phyloP scores from a whole-genome alignment of 2,888 invertebrate genomes.

The Lamellibrachia satsuma region DNA sequence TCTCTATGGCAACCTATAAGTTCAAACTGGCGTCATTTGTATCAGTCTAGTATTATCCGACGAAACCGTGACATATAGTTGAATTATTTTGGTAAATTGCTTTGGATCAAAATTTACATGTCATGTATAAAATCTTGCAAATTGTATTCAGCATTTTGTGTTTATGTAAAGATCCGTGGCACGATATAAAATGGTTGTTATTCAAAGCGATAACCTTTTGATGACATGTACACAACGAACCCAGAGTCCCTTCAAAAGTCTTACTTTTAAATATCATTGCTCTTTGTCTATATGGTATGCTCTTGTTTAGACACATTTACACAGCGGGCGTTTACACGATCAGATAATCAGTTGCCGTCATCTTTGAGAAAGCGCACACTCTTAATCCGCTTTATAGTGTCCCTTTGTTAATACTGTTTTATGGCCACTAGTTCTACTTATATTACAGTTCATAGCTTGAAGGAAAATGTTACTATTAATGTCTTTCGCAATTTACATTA shows the following conservation, averaged over 20 bases:
- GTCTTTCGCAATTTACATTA: not conserved
- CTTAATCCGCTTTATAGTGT: not conserved
- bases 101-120: not conserved
- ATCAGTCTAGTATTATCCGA: not conserved
- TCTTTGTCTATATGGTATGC: not conserved
- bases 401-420: not conserved
- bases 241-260: not conserved
- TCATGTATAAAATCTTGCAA: not conserved
- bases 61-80: not conserved
- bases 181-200: too few species aligned
- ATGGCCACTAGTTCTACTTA: not conserved
- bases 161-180: too few species aligned
- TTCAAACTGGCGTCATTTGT: not conserved
- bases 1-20: not conserved
- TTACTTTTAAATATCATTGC: not conserved
- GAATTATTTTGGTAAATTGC: not conserved
- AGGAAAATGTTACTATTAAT: not conserved
- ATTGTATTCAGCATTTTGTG: not conserved
- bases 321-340: not conserved
- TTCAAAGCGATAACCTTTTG: too few species aligned
- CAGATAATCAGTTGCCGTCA: not conserved
- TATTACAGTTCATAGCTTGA: not conserved
- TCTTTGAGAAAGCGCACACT: not conserved
- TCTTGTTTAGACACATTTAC: not conserved
- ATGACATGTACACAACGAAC: too few species aligned